A percentile compares a stretch with the other conserved stretches of the same genome.
phyloP scores from a whole-genome alignment of 1,140 invertebrate species.

The Rhagoletis pomonella region DNA sequence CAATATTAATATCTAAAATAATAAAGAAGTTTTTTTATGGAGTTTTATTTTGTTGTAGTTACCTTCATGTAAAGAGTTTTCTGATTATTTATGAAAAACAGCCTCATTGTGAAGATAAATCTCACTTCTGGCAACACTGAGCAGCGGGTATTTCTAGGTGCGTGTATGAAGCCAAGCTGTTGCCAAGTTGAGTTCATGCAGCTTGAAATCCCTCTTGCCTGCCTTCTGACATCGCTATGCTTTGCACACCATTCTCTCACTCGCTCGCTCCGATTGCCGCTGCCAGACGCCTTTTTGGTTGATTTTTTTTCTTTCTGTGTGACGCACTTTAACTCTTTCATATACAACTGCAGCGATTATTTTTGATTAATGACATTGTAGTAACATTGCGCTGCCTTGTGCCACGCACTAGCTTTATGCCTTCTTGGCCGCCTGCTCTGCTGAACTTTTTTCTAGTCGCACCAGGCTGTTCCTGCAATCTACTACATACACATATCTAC shows the following conservation, averaged over 20 bases:
- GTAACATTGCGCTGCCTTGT: background rate
- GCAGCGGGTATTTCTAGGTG: no score
- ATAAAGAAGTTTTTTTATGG: background rate
- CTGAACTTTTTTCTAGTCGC: background rate
- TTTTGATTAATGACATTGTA: slow-evolving; percentile 26
- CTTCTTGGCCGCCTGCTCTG: background rate
- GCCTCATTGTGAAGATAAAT: no score
- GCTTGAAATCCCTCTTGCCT: no score
- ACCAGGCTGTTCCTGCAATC: background rate
- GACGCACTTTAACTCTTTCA: background rate
- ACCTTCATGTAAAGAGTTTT: background rate
- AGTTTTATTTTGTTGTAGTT: background rate
- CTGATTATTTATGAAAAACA: background rate
- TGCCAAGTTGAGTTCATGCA: no score
- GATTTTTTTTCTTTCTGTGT: background rate
- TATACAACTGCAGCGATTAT: background rate
- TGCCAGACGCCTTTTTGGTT: background rate
- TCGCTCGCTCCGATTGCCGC: no score
- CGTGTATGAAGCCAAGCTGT: no score
- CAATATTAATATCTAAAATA: no score
- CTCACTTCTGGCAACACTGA: background rate
- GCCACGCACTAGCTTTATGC: background rate
- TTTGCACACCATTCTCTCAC: background rate
- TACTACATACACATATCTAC: background rate
- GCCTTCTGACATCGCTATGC: background rate